phyloP scores from a whole-genome alignment of 2,888 invertebrate species.

The Tryphoninae sp. region DNA sequence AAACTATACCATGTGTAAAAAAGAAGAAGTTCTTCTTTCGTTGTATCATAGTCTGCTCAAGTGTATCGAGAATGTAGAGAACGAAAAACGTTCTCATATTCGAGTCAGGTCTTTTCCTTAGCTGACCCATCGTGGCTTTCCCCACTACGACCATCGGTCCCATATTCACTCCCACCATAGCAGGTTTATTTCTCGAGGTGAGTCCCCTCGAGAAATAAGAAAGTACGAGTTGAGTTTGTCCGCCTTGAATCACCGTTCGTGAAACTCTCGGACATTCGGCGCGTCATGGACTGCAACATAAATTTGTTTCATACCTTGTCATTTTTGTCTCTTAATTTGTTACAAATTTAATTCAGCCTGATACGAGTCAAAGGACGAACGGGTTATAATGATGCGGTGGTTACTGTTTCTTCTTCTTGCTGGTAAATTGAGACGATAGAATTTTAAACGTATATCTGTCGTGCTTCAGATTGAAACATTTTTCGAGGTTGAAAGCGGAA shows the following conservation, averaged over 20 bases:
- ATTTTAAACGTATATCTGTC: background rate
- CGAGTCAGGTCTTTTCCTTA: constrained; percentile 51
- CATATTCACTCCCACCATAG: constrained; percentile 56
- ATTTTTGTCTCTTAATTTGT: constrained; percentile 11
- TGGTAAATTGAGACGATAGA: constrained; percentile 66
- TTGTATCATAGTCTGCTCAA: background rate
- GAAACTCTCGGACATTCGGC: constrained; percentile 64
- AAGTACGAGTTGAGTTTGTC: constrained; percentile 69
- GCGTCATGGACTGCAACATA: constrained; percentile 61
- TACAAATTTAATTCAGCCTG: constrained; percentile 12
- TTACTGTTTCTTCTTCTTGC: constrained; percentile 68
- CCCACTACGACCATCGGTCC: constrained; percentile 46
- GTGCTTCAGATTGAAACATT: constrained; percentile 14
- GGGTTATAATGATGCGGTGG: constrained; percentile 70
- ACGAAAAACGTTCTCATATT: background rate
- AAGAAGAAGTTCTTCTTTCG: background rate
- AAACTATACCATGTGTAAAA: background rate
- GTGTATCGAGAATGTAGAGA: background rate
- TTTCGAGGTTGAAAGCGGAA: background rate
- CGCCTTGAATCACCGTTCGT: constrained; percentile 44
- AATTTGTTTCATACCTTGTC: constrained; percentile 49
- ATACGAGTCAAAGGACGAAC: constrained; percentile 9
- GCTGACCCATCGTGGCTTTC: constrained; percentile 66
- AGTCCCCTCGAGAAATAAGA: constrained; percentile 70
- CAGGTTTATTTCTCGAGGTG: constrained; percentile 39